These are phyloP conservation scores for Bacillus rossius DNA, from an alignment of 1,140 invertebrate genomes.

Conservation along the genomic window DNA sequence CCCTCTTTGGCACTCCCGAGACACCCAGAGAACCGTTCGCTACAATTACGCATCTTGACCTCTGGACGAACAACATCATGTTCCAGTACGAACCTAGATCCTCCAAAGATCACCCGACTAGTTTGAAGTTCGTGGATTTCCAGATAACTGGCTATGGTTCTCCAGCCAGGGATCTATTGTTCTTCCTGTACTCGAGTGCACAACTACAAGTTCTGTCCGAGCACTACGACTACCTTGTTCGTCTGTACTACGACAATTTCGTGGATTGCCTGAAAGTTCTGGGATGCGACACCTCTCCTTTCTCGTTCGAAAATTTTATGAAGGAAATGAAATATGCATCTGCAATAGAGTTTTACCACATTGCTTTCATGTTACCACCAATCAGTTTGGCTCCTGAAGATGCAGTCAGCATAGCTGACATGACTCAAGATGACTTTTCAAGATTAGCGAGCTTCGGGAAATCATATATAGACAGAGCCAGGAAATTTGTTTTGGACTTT, in stretches of 20 bases:
- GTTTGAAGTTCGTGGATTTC: no score
- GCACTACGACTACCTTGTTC: constrained; percentile 16
- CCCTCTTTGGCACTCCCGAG: background rate
- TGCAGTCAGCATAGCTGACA: no score
- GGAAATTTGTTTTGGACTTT: no score
- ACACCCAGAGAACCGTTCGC: constrained; percentile 14
- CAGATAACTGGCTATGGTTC: constrained; percentile 10
- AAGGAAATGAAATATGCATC: no score
- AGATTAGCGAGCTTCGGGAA: no score
- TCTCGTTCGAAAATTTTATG: no score
- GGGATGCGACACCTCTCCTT: constrained; percentile 22
- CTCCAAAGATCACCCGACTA: no score
- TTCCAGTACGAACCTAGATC: constrained; percentile 3
- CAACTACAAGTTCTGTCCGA: background rate
- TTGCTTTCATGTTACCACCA: no score
- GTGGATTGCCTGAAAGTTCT: constrained; percentile 13
- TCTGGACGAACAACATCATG: constrained; percentile 17
- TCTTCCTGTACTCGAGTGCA: constrained; percentile 15
- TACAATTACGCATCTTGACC: constrained; percentile 9
- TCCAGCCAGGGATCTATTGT: constrained; percentile 20
- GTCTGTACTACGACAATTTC: constrained; percentile 19
- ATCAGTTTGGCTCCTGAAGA: no score
- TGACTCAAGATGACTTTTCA: no score
- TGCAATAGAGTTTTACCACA: no score
- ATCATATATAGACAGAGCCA: no score